phyloP scores from a whole-genome alignment of 2,888 invertebrate genomes.

The Girardia tigrina region DNA sequence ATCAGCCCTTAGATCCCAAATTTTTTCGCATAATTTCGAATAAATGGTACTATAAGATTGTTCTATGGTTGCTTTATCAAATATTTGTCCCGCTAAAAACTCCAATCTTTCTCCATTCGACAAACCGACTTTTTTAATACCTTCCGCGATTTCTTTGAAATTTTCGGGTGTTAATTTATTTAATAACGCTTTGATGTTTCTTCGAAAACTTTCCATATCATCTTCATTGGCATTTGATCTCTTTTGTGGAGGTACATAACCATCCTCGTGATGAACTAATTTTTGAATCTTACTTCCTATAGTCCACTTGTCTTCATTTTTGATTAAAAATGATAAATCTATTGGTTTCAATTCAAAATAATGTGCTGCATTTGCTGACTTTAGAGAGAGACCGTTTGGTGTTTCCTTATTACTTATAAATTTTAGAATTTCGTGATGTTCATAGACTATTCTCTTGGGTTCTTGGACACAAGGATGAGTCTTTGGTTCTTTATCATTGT shows the following conservation, averaged over 20 bases:
- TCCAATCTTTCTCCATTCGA: background rate
- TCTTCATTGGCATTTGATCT: background rate
- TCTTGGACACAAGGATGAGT: no score
- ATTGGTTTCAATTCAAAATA: background rate
- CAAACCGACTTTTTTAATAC: background rate
- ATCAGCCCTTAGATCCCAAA: background rate
- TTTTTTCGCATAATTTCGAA: background rate
- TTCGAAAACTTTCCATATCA: background rate
- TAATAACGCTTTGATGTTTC: background rate
- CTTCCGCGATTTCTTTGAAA: background rate
- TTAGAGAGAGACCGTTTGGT: no score
- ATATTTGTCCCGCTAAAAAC: background rate
- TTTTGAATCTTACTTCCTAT: background rate
- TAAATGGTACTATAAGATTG: background rate
- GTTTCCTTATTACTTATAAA: no score
- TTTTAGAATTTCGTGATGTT: no score
- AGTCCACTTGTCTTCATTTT: background rate
- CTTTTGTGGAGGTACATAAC: background rate
- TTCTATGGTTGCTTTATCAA: background rate
- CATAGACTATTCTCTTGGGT: no score
- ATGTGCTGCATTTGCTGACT: background rate
- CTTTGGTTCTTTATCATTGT: no score
- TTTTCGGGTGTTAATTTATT: background rate
- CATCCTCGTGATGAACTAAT: background rate
- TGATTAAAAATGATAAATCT: background rate